Evolutionary conservation across 2,888 invertebrate species (phyloP).

Genomic region (Acronicta aceris): DNA sequence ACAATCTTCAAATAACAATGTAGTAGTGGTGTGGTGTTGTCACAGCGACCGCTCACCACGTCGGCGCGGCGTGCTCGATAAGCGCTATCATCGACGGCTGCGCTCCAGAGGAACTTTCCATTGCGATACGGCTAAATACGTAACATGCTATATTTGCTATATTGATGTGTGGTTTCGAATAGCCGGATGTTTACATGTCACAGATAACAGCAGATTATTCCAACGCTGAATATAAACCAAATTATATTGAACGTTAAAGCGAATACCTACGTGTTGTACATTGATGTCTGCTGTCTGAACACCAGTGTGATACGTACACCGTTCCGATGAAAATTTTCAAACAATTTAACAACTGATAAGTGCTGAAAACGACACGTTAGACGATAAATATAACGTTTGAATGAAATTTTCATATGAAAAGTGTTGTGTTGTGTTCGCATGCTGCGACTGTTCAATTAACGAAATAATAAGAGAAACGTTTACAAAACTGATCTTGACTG

Average conservation of each 20-base stretch:
- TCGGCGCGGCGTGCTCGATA: constrained; percentile 68
- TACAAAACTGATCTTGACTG: background rate
- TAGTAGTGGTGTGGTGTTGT: constrained; percentile 58
- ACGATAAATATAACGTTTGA: too few species aligned
- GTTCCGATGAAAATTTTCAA: constrained; percentile 8
- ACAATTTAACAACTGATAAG: constrained; percentile 5
- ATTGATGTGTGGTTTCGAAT: constrained; percentile 60
- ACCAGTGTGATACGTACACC: constrained; percentile 6
- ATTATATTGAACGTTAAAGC: constrained; percentile 21
- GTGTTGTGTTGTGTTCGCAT: too few species aligned
- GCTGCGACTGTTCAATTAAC: background rate
- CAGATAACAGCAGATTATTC: constrained; percentile 55
- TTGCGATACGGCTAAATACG: constrained; percentile 62
- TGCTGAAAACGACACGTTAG: background rate
- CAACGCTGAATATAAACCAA: constrained; percentile 24
- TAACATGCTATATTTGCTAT: constrained; percentile 52
- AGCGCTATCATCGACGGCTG: constrained; percentile 66
- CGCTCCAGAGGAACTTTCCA: constrained; percentile 73
- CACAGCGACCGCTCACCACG: constrained; percentile 59
- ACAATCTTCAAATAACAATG: constrained; percentile 45
- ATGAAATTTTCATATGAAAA: background rate
- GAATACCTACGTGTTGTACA: constrained; percentile 12
- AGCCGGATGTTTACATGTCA: constrained; percentile 66
- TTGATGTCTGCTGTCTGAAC: constrained; percentile 9
- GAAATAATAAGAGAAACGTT: background rate